These are phyloP conservation scores for Sebastes iracundus DNA, from an alignment of 2,797 vertebrate genomes.

Conservation along the genomic window DNA sequence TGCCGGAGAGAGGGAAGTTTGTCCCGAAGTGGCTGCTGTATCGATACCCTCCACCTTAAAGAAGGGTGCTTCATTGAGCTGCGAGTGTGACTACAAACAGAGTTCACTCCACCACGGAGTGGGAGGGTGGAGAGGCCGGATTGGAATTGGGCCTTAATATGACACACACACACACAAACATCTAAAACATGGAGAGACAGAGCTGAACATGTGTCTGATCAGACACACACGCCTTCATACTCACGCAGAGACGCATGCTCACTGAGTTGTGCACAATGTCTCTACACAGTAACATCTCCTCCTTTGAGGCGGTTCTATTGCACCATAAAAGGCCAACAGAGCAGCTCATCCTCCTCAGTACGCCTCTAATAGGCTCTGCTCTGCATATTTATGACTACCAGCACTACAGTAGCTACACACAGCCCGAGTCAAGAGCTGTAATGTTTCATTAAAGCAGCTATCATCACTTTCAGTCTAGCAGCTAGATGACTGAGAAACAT, in stretches of 20 bases:
- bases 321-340: slow-evolving; percentile 26
- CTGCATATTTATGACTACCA: slow-evolving; percentile 19
- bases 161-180: neutral
- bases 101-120: no score
- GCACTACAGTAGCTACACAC: neutral
- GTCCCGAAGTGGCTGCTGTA: no score
- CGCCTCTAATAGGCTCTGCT: slow-evolving; percentile 9
- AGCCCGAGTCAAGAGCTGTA: slow-evolving; percentile 4
- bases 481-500: neutral
- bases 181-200: neutral
- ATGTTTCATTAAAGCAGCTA: slow-evolving; percentile 8
- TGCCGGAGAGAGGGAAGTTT: no score
- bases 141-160: neutral
- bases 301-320: neutral
- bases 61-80: no score
- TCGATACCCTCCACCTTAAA: no score
- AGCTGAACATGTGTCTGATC: neutral
- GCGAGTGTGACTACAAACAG: no score
- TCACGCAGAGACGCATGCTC: neutral
- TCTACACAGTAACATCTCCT: neutral
- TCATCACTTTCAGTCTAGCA: neutral
- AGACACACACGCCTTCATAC: neutral
- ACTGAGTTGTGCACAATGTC: neutral
- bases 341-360: neutral
- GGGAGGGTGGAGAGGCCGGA: no score